Evolutionary conservation across 2,888 invertebrate genomes (phyloP).

Genomic region (Gymnocheta viridis): DNA sequence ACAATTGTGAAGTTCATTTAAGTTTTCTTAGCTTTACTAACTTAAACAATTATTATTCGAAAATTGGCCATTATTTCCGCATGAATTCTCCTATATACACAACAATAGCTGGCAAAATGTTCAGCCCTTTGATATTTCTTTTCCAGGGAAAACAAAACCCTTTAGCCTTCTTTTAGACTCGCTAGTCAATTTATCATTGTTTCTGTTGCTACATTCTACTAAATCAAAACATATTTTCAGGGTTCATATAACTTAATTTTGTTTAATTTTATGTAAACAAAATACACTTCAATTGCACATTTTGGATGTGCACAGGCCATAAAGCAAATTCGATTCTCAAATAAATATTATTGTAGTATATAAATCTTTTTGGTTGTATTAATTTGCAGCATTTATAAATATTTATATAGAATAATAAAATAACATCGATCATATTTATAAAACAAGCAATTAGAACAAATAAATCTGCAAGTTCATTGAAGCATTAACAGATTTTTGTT

Average conservation of each 20-base stretch:
- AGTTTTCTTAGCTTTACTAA: no score
- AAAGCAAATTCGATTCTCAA: constrained; percentile 37
- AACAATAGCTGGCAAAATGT: no score
- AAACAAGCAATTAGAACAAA: constrained; percentile 15
- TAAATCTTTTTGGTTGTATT: constrained; percentile 14
- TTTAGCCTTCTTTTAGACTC: constrained; percentile 44
- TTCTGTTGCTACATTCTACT: background rate
- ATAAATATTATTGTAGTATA: background rate
- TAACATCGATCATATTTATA: constrained; percentile 28
- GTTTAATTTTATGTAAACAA: constrained; percentile 42
- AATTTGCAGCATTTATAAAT: constrained; percentile 30
- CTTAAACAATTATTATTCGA: no score
- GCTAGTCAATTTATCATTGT: background rate
- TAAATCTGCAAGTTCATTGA: constrained; percentile 41
- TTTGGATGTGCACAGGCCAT: constrained; percentile 28
- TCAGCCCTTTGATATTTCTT: no score
- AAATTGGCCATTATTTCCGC: no score
- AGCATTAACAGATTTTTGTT: constrained; percentile 46
- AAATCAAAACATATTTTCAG: constrained; percentile 55
- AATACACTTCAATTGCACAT: constrained; percentile 31
- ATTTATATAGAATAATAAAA: constrained; percentile 50
- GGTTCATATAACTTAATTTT: constrained; percentile 51
- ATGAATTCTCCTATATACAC: no score
- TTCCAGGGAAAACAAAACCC: background rate
- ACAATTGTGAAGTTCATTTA: no score